These are phyloP conservation scores for Drosophila melanosoma DNA, from an alignment of 2,888 invertebrate species.

Conservation along the genomic window DNA sequence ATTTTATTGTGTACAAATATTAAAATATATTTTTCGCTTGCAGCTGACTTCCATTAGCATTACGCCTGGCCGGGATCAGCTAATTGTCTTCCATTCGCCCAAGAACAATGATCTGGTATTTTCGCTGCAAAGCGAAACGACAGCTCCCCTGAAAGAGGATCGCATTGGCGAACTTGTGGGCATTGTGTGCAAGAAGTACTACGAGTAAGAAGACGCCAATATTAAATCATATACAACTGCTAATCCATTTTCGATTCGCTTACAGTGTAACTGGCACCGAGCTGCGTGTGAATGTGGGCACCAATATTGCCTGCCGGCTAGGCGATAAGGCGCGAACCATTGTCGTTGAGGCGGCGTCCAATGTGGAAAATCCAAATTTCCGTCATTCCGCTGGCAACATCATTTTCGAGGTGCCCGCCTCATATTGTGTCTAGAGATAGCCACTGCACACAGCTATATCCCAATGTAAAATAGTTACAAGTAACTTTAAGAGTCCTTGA, in stretches of 20 bases:
- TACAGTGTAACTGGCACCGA: slow-evolving; percentile 89
- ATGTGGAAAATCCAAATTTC: slow-evolving; percentile 83
- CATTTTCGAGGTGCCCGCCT: slow-evolving; percentile 84
- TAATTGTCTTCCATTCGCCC: slow-evolving; percentile 94
- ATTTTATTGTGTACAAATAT: not conserved
- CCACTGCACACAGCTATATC: slow-evolving; percentile 1
- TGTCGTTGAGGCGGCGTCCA: slow-evolving; percentile 82
- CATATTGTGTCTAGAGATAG: slow-evolving; percentile 80
- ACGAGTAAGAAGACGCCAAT: slow-evolving; percentile 87
- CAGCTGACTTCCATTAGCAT: slow-evolving; percentile 94
- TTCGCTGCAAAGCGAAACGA: slow-evolving; percentile 87
- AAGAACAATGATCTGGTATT: slow-evolving; percentile 96
- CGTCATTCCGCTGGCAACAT: slow-evolving; percentile 82
- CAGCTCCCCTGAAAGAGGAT: slow-evolving; percentile 87
- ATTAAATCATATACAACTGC: accelerated
- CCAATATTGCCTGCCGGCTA: slow-evolving; percentile 92
- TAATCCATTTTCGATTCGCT: slow-evolving; percentile 25
- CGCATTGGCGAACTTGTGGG: slow-evolving; percentile 95
- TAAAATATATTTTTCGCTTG: slow-evolving; percentile 7
- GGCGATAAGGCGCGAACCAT: slow-evolving; percentile 90
- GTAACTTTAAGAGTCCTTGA: slow-evolving; percentile 26
- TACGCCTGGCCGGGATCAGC: slow-evolving; percentile 93
- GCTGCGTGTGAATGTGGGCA: slow-evolving; percentile 89
- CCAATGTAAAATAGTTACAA: slow-evolving; percentile 61
- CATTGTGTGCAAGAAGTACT: slow-evolving; percentile 90